These are phyloP conservation scores for Malurus melanocephalus DNA, from an alignment of 2,113 vertebrate genomes.

Conservation along the genomic window DNA sequence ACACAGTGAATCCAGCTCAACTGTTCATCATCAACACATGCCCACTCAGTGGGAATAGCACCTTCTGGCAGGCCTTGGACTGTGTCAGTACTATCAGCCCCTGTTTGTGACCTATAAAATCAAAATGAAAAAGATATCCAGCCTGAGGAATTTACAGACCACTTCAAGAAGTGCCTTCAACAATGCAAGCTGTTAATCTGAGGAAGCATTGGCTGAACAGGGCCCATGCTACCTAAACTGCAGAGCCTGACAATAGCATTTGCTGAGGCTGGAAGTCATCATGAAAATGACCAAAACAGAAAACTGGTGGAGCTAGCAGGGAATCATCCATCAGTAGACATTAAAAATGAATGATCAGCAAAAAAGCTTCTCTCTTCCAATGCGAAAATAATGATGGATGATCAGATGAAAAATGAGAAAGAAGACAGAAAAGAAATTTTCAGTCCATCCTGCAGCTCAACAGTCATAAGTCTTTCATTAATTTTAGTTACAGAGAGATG, in stretches of 20 bases:
- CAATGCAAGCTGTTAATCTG: neutral
- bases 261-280: neutral
- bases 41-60: neutral
- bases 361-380: neutral
- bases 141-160: neutral
- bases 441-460: neutral
- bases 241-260: neutral
- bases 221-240: neutral
- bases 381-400: neutral
- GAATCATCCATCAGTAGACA: neutral
- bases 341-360: constrained; percentile 1
- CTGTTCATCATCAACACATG: neutral
- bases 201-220: neutral
- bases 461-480: neutral
- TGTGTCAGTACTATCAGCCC: neutral
- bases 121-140: neutral
- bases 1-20: neutral
- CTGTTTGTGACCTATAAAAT: neutral
- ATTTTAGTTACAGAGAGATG: neutral
- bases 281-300: neutral
- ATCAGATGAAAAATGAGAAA: neutral
- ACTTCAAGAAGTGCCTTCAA: neutral
- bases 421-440: neutral
- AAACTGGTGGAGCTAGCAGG: neutral
- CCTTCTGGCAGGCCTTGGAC: neutral